Evolutionary conservation across 2,797 vertebrate species (phyloP).

Genomic region (Eidolon dupreanum): DNA sequence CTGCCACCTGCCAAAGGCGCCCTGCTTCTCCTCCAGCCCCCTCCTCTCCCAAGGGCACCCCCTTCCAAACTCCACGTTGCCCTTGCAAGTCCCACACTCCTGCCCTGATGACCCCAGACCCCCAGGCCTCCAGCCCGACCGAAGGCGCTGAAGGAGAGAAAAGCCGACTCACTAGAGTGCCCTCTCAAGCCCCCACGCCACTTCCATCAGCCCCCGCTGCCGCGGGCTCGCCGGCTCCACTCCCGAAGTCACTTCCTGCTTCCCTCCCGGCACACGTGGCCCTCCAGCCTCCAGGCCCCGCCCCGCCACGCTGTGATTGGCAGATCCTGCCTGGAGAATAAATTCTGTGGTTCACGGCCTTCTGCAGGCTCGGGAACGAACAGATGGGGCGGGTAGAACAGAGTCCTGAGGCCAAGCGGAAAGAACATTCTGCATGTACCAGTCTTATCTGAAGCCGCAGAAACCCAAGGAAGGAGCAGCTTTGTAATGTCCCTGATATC

Average conservation of each 20-base stretch:
- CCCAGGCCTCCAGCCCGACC: conserved; percentile 7
- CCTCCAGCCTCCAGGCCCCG: conserved; percentile 56
- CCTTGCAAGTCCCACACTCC: background rate
- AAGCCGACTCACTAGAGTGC: conserved; percentile 74
- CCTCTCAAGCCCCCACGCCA: conserved; percentile 71
- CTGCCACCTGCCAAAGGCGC: conserved; percentile 47
- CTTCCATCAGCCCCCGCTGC: conserved; percentile 68
- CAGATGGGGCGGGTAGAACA: conserved; percentile 22
- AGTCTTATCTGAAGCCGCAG: background rate
- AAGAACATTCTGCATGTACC: fast-evolving
- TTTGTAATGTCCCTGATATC: background rate
- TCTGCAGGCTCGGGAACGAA: background rate
- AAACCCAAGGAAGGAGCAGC: background rate
- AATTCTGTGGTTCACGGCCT: conserved; percentile 63
- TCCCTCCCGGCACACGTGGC: conserved; percentile 82
- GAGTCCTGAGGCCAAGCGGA: background rate
- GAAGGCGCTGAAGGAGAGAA: conserved; percentile 48
- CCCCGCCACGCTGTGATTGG: conserved; percentile 25
- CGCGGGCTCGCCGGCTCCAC: conserved; percentile 66
- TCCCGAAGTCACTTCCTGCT: conserved; percentile 82
- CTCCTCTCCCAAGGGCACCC: background rate
- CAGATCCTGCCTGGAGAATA: background rate
- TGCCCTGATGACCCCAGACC: background rate
- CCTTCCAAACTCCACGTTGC: background rate
- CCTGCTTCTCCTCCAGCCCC: background rate